A percentile compares a stretch with the other conserved stretches of the same genome.
These are phyloP conservation scores for Orthonyx spaldingii DNA, from an alignment of 2,113 vertebrate genomes.

Conservation along the genomic window DNA sequence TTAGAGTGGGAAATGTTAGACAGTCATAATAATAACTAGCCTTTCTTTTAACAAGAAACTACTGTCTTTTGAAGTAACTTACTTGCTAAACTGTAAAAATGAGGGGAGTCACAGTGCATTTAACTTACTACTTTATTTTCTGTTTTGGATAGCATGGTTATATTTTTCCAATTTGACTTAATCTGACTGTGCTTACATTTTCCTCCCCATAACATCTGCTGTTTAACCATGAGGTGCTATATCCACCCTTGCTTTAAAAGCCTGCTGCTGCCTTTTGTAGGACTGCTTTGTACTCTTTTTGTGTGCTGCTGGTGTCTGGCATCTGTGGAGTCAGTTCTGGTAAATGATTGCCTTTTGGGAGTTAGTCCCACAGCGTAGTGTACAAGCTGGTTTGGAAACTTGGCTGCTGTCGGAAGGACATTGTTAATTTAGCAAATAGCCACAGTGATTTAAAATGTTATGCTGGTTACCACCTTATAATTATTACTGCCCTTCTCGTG, in stretches of 20 bases:
- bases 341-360: neutral
- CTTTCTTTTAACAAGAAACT: neutral
- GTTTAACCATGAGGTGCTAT: neutral
- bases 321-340: neutral
- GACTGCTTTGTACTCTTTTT: neutral
- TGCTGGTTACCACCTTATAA: neutral
- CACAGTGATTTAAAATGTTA: neutral
- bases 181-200: conserved; percentile 13
- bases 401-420: neutral
- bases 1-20: neutral
- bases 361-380: neutral
- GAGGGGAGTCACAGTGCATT: neutral
- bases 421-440: neutral
- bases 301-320: neutral
- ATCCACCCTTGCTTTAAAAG: neutral
- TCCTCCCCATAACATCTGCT: conserved; percentile 43
- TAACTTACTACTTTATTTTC: neutral
- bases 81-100: neutral
- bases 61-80: neutral
- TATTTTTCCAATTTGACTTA: conserved; percentile 23
- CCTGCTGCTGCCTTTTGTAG: conserved; percentile 5
- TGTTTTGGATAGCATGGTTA: neutral
- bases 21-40: neutral
- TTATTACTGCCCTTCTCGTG: neutral
- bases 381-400: neutral